Evolutionary conservation across 1,140 invertebrate genomes (phyloP), one percentile per base, ranked within the genome.

Genomic region (Grapholita molesta): DNA sequence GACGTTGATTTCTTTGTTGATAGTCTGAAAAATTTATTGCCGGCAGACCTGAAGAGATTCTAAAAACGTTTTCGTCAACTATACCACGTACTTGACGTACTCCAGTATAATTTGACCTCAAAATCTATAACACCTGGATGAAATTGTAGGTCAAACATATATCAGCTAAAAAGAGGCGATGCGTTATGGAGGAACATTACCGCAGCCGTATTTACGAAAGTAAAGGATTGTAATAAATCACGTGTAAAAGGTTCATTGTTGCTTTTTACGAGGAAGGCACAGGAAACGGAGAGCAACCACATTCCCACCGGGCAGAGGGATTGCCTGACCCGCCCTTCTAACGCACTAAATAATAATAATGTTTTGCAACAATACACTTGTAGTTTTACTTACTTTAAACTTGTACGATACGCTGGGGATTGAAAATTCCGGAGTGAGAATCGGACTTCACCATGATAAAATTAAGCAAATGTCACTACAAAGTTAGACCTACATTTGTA

Each of bases 151-250:
- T 21, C 42, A 6, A 15, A 15, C 35, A 15, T 21, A 12, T 15
- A 15, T n/a, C 8, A 48, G 15, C 8, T 4, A 7, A 48, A 6
- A 48, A 0, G 42, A 48, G 42, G 42, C 42, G n/a, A 21, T 48
- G 42, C 18, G 18, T 48, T 21, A 25, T 61, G 21, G 15, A 18
- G 25, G 55, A 8, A 25, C 9, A 7, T 61, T 28, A 15, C 55
- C 55, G 24, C 55, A 28, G 55, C 55, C 55, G 55, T 61, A 25
- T 61, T 61, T 61, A 61, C 55, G 25, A 61, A 61, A 61, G 55
- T 21, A 61, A 61, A 61, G 55, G 55, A 61, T 61, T 61, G 55
- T 28, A 61, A 61, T 61, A 61, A 61, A 61, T 61, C 55, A 61
- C 55, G 55, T 21, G 55, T 61, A 61, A 61, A 61, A 61, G 55